Evolutionary conservation across 2,113 vertebrate species (phyloP).

Genomic region (Thomomys bottae): DNA sequence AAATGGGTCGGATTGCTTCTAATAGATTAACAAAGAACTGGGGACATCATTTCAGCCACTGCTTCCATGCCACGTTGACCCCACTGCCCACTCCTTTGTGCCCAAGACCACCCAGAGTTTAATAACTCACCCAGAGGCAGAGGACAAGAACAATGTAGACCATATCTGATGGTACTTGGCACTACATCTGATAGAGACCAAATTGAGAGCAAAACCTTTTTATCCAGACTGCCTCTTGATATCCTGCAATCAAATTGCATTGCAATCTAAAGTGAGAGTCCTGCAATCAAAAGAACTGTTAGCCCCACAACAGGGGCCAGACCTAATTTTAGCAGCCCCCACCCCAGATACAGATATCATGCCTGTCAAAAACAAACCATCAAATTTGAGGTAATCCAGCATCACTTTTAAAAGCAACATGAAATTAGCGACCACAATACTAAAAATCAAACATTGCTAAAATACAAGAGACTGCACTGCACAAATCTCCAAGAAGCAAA

Average conservation of each 20-base stretch:
- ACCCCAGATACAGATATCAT: neutral
- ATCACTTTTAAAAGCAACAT: slow-evolving; percentile 50
- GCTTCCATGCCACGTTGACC: neutral
- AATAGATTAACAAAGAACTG: neutral
- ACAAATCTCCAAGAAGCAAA: slow-evolving; percentile 47
- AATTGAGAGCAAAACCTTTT: slow-evolving; percentile 41
- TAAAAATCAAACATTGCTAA: slow-evolving; percentile 49
- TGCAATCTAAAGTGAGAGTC: neutral
- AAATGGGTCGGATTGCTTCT: neutral
- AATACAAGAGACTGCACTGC: neutral
- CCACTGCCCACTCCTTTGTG: neutral
- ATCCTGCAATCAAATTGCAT: neutral
- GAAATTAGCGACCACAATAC: slow-evolving; percentile 46
- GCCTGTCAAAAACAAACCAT: slow-evolving; percentile 30
- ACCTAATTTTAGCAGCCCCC: slow-evolving; percentile 6
- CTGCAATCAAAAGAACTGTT: slow-evolving; percentile 14
- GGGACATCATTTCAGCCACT: neutral
- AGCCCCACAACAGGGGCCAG: neutral
- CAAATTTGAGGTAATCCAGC: slow-evolving; percentile 8
- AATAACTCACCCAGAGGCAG: neutral
- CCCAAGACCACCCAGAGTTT: neutral
- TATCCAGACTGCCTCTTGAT: slow-evolving; percentile 23
- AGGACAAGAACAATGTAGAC: neutral
- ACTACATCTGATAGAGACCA: slow-evolving; percentile 50
- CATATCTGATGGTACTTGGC: neutral